These are phyloP conservation scores for Rhyzopertha dominica DNA, from an alignment of 1,140 invertebrate species.

Conservation along the genomic window DNA sequence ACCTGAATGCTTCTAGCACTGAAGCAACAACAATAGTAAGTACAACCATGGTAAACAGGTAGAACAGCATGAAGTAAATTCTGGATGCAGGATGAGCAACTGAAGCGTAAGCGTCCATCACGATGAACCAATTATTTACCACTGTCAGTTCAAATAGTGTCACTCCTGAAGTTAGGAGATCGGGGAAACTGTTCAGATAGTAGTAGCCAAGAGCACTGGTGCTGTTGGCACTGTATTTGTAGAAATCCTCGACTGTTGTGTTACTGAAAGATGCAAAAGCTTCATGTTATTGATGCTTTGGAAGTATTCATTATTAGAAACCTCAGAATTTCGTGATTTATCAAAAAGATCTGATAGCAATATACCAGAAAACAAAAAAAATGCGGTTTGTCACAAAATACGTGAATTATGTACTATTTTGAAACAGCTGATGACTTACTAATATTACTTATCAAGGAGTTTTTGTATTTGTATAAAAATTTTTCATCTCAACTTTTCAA, in stretches of 20 bases:
- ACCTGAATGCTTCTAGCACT: constrained; percentile 84
- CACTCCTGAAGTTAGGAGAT: constrained; percentile 67
- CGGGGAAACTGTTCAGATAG: constrained; percentile 83
- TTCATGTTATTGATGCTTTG: constrained; percentile 6
- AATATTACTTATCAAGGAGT: no score
- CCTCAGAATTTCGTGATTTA: no score
- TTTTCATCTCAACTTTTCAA: no score
- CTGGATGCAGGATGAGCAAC: constrained; percentile 62
- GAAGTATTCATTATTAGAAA: no score
- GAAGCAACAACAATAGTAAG: constrained; percentile 88
- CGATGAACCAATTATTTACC: constrained; percentile 86
- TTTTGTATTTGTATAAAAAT: no score
- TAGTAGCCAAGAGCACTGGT: constrained; percentile 72
- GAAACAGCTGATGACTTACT: no score
- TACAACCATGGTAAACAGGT: constrained; percentile 87
- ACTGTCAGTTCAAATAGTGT: constrained; percentile 88
- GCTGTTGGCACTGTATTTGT: constrained; percentile 62
- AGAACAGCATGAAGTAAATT: constrained; percentile 86
- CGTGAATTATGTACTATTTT: no score
- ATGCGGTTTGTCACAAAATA: no score
- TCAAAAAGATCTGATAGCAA: no score
- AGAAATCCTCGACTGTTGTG: constrained; percentile 80
- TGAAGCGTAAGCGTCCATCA: constrained; percentile 84
- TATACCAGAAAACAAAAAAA: no score
- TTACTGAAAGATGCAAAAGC: constrained; percentile 57